phyloP scores from a whole-genome alignment of 1,140 invertebrate genomes.

The Zaprionus ghesquierei region DNA sequence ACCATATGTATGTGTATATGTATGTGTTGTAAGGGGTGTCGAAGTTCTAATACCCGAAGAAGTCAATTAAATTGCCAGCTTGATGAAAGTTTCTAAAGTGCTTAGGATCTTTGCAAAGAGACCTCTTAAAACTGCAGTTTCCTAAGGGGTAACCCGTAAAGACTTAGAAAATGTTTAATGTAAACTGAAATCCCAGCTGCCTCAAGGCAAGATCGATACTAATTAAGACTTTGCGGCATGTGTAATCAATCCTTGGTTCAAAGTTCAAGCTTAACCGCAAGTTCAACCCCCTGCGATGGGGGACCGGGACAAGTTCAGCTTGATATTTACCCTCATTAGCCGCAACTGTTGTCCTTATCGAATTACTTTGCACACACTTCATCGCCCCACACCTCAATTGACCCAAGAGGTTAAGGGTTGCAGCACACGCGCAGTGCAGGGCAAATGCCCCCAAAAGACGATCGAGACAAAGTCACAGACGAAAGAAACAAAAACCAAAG shows the following conservation, averaged over 20 bases:
- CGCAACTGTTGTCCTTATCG: not conserved
- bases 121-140: not conserved
- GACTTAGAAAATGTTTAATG: too few species aligned
- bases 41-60: not conserved
- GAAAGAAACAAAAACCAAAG: constrained; percentile 31
- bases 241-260: constrained; percentile 14
- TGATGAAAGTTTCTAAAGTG: not conserved
- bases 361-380: constrained; percentile 23
- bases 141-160: not conserved
- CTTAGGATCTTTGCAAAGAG: not conserved
- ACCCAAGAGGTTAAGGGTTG: constrained; percentile 53
- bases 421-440: not conserved
- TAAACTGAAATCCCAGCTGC: not conserved
- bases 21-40: not conserved
- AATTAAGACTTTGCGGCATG: not conserved
- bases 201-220: not conserved
- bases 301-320: not conserved
- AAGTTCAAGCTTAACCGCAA: not conserved
- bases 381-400: constrained; percentile 13
- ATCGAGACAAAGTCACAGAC: not conserved
- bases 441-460: constrained; percentile 10
- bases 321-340: constrained; percentile 19
- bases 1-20: too few species aligned
- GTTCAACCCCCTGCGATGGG: not conserved
- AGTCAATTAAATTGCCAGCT: not conserved